Conservation (phyloP, 2,888 invertebrate species). For the Agrochola macilenta region DNA sequence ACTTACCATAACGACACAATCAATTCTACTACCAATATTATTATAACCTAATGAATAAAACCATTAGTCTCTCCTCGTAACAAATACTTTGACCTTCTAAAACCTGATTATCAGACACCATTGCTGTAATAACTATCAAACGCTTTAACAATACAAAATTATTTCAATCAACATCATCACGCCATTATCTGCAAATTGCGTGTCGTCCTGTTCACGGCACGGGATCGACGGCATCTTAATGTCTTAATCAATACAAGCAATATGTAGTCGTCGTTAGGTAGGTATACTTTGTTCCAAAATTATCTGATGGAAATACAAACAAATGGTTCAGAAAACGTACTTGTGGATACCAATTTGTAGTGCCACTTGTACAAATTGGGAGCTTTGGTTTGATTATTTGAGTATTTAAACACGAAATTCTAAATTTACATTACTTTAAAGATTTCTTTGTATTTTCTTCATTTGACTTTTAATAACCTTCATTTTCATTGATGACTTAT, state of each 20-base stretch:
- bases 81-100: neutral
- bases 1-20: neutral
- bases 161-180: slow-evolving; percentile 8
- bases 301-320: neutral
- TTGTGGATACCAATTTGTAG: neutral
- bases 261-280: slow-evolving; percentile 35
- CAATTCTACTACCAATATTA: neutral
- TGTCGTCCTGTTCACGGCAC: slow-evolving; percentile 32
- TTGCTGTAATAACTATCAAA: neutral
- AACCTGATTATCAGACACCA: slow-evolving; percentile 3
- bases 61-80: neutral
- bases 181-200: slow-evolving; percentile 34
- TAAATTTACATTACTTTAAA: neutral
- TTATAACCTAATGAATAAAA: neutral
- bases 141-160: slow-evolving; percentile 23
- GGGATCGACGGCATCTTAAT: slow-evolving; percentile 33
- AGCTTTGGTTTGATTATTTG: neutral
- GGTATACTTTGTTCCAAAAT: neutral
- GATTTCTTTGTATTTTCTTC: neutral
- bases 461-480: neutral
- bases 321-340: neutral
- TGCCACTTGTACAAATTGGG: neutral
- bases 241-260: slow-evolving; percentile 57
- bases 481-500: neutral
- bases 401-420: too few species aligned